Evolutionary conservation across 2,113 vertebrate genomes (phyloP), one percentile per base, ranked within the genome.

Genomic region (Canis aureus): DNA sequence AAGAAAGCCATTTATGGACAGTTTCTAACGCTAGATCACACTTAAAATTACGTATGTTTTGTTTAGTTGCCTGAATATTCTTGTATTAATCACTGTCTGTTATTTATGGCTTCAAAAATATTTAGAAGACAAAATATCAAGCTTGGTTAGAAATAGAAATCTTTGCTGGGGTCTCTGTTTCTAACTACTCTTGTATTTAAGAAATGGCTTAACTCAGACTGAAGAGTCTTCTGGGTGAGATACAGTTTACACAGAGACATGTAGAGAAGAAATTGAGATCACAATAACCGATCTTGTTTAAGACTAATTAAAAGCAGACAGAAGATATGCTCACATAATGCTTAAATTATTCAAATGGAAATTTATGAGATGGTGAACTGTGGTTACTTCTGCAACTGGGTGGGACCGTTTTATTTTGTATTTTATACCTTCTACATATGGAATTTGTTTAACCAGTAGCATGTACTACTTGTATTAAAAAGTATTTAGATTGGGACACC

Each of bases 11-110:
- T 73, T 83, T 87, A 95, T 79, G 35, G 69, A 35, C 57, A 83
- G 69, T 85, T 96, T 96, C 84, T 69, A 64, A 82, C 59, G 32
- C 22, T 67, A 66, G 43, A 60, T 94, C 51, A 87, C 83, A 57
- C 49, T 86, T 2, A 27, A 60, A 94, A 79, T 62, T 94, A 78
- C 94, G 19, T 76, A 64, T 89, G 59, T 43, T 67, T 89, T 74
- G n/a, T 74, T 96, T 92, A 80, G 80, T 78, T 66, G 49, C 55
- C 15, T 92, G 19, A 8, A n/a, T 78, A 94, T 87, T 96, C 49
- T 91, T 92, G 7, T 82, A 80, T 90, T 66, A 94, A 83, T 62
- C 55, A 86, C 32, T 82, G 23, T 92, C 19, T 62, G 3, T 43
- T 91, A 78, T 79, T 86, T 78, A 85, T 49, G 7, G n/a, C 78